These are phyloP conservation scores for Chloropsis cyanopogon DNA, from an alignment of 2,113 vertebrate genomes.

Conservation along the genomic window DNA sequence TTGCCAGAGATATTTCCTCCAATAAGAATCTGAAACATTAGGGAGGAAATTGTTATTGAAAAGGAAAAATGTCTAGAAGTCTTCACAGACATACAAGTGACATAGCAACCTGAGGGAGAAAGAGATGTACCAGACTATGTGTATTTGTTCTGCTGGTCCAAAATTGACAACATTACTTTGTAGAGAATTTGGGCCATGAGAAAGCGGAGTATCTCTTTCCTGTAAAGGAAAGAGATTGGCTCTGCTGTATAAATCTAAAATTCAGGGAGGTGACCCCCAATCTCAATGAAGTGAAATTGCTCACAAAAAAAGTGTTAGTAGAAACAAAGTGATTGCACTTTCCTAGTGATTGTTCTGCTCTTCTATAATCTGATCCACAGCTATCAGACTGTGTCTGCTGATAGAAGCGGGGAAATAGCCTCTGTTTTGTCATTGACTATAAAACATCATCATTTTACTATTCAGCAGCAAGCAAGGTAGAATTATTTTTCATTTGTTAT, in stretches of 20 bases:
- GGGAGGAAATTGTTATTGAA: neutral
- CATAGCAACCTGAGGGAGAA: neutral
- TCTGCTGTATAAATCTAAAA: neutral
- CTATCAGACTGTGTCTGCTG: neutral
- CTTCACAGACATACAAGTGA: neutral
- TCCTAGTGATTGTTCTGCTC: neutral
- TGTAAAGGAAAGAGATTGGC: neutral
- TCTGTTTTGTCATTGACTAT: neutral
- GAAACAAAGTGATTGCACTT: neutral
- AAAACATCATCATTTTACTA: neutral
- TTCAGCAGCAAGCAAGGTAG: neutral
- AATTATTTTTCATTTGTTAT: neutral
- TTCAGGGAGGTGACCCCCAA: neutral
- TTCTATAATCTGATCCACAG: neutral
- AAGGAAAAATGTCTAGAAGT: neutral
- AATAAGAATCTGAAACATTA: conserved; percentile 85
- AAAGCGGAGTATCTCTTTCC: neutral
- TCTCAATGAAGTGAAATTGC: neutral
- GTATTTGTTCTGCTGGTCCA: neutral
- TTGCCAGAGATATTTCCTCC: conserved; percentile 96
- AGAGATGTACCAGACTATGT: neutral
- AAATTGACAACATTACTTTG: neutral
- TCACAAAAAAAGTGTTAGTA: neutral
- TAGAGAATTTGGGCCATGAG: neutral
- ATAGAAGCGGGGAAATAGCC: neutral